Conservation (phyloP, 2,113 vertebrate species). For the Planiliza haematocheilus region DNA sequence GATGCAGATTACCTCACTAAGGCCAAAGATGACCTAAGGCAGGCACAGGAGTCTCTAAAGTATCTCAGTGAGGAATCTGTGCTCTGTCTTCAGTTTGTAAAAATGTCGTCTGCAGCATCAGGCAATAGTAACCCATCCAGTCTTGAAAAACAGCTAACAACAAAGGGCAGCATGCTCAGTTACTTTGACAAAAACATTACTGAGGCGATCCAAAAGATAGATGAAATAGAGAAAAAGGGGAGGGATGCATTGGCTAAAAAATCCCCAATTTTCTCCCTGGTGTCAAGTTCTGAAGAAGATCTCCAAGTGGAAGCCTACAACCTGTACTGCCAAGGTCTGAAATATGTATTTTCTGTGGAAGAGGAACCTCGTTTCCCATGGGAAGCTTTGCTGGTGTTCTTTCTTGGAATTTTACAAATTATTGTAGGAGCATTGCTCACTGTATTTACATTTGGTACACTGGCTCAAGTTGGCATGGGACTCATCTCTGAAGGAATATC, state of each 20-base stretch:
- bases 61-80: constrained; percentile 20
- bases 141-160: constrained; percentile 36
- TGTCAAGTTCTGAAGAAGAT: constrained; percentile 8
- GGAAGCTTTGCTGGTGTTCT: constrained; percentile 18
- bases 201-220: constrained; percentile 9
- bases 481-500: constrained; percentile 42
- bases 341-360: constrained; percentile 47
- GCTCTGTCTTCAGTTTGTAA: constrained; percentile 31
- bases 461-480: constrained; percentile 38
- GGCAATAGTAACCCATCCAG: constrained; percentile 14
- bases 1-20: constrained; percentile 22
- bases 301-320: constrained; percentile 31
- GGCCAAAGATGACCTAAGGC: constrained; percentile 11
- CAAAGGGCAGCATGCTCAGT: constrained; percentile 3
- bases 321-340: constrained; percentile 31
- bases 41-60: constrained; percentile 28
- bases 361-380: constrained; percentile 31
- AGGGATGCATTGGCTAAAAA: constrained; percentile 24
- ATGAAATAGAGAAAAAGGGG: not conserved
- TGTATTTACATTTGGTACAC: constrained; percentile 19
- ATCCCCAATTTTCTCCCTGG: constrained; percentile 19
- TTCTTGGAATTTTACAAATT: constrained; percentile 39
- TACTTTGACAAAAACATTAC: constrained; percentile 21
- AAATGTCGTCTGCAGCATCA: constrained; percentile 19
- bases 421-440: constrained; percentile 29